Evolutionary conservation across 2,888 invertebrate species (phyloP).

Genomic region (Chloroclystis v-ata): DNA sequence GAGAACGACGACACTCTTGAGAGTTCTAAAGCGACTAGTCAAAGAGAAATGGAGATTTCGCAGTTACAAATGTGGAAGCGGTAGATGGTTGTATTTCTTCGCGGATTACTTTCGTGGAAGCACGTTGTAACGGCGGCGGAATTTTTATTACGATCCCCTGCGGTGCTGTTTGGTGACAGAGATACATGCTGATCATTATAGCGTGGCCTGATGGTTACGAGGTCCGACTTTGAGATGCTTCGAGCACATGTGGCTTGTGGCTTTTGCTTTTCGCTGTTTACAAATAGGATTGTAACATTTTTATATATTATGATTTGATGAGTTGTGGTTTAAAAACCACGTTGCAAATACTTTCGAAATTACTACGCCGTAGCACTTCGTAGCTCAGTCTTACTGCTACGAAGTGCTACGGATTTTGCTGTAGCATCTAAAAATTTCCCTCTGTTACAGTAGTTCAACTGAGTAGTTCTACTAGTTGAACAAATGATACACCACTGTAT

Average conservation of each 20-base stretch:
- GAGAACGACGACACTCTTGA: slow-evolving; percentile 68
- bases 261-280: neutral
- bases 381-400: slow-evolving; percentile 1
- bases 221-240: neutral
- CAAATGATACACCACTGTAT: too few relatives aligned
- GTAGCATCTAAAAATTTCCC: too few relatives aligned
- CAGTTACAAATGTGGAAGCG: slow-evolving; percentile 73
- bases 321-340: too few relatives aligned
- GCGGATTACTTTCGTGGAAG: slow-evolving; percentile 70
- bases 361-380: neutral
- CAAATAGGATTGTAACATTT: too few relatives aligned
- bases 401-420: neutral
- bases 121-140: slow-evolving; percentile 63
- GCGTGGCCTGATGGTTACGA: slow-evolving; percentile 32
- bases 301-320: too few relatives aligned
- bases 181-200: slow-evolving; percentile 66
- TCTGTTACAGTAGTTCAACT: too few relatives aligned
- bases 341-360: too few relatives aligned
- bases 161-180: slow-evolving; percentile 63
- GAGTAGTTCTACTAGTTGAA: too few relatives aligned
- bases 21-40: slow-evolving; percentile 72
- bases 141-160: slow-evolving; percentile 70
- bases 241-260: neutral
- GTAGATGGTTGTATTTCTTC: slow-evolving; percentile 71
- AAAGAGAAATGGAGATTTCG: slow-evolving; percentile 76